A percentile compares a stretch with the other conserved stretches of the same genome.
phyloP scores from a whole-genome alignment of 2,797 vertebrate genomes.

The Hirundo rustica region DNA sequence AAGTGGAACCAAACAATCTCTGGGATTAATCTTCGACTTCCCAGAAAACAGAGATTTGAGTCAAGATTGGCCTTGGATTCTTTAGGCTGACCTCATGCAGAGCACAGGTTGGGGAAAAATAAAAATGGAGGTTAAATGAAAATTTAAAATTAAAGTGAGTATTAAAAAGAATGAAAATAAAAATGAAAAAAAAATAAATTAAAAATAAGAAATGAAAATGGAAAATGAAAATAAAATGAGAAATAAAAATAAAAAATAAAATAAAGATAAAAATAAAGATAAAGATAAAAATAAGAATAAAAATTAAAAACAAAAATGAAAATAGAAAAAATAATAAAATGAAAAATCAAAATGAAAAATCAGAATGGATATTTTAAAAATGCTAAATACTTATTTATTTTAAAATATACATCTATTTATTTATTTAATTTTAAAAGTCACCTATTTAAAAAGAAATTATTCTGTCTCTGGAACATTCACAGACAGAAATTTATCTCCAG shows the following conservation, averaged over 20 bases:
- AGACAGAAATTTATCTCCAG: neutral
- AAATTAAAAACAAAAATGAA: neutral
- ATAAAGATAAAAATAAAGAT: neutral
- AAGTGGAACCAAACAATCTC: neutral
- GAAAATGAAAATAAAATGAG: neutral
- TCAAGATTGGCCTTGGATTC: neutral
- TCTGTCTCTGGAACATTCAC: fast-evolving
- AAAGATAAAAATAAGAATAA: neutral
- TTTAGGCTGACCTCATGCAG: neutral
- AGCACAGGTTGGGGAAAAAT: neutral
- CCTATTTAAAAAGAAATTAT: neutral
- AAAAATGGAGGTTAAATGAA: no score
- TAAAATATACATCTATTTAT: neutral
- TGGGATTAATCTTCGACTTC: neutral
- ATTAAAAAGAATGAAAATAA: neutral
- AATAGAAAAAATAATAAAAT: no score
- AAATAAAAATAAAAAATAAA: neutral
- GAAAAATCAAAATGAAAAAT: neutral
- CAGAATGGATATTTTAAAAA: neutral
- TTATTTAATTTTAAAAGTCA: neutral
- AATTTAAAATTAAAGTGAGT: no score
- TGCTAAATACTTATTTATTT: no score
- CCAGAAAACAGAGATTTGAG: slow-evolving; percentile 10
- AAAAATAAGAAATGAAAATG: no score
- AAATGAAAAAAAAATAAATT: no score